phyloP scores from a whole-genome alignment of 2,888 invertebrate genomes.

The Dynastes tityus region DNA sequence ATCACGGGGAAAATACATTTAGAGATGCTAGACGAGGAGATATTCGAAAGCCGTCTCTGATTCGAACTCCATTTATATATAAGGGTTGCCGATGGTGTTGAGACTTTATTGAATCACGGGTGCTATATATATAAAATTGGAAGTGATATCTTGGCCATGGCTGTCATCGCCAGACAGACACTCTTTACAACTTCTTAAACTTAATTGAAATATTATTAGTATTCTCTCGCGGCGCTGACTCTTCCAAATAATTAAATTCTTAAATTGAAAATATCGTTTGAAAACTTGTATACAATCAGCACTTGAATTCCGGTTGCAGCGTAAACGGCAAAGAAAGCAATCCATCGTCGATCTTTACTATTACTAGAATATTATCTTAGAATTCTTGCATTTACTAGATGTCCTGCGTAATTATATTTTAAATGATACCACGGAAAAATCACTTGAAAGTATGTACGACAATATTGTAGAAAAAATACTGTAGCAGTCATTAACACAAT shows the following conservation, averaged over 20 bases:
- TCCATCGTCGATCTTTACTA: no score
- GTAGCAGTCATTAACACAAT: no score
- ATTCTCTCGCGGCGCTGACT: constrained; percentile 51
- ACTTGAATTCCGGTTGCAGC: background rate
- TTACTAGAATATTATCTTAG: no score
- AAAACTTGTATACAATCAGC: constrained; percentile 48
- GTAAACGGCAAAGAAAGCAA: no score
- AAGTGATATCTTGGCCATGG: constrained; percentile 68
- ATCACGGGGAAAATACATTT: background rate
- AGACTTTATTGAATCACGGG: constrained; percentile 68
- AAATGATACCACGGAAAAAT: no score
- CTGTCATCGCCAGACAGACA: constrained; percentile 67
- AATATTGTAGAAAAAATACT: no score
- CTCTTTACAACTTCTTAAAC: constrained; percentile 68
- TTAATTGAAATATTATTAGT: constrained; percentile 63
- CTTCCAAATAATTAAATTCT: constrained; percentile 56
- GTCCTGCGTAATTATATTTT: no score
- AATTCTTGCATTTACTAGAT: no score
- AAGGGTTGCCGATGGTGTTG: constrained; percentile 69
- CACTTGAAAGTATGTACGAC: no score
- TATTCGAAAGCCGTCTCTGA: constrained; percentile 47
- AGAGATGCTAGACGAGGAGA: constrained; percentile 12
- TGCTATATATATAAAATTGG: constrained; percentile 65
- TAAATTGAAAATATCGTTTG: constrained; percentile 57
- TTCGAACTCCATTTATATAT: constrained; percentile 60